Evolutionary conservation across 1,140 invertebrate species (phyloP), one percentile per base, ranked within the genome.

Genomic region (Platorchestia sp.): DNA sequence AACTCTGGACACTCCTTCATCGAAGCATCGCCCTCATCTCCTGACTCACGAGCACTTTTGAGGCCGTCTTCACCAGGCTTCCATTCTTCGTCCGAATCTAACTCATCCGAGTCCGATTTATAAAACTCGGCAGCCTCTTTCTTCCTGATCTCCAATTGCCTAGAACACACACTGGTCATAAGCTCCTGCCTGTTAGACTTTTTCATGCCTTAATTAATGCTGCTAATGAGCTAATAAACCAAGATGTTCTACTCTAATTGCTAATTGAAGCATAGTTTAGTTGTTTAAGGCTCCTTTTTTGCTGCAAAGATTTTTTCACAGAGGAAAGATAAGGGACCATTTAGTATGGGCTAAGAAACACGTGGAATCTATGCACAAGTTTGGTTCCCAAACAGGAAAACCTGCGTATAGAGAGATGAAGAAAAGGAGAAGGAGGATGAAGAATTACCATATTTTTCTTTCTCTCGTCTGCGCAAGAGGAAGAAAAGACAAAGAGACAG

Each of bases 61-160:
- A 22, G 14, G 27, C 27, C 27, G 27, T 43, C 5, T 89, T 40
- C 43, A 93, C 36, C 40, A 44, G 91, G 91, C 45, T 47, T 93
- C 91, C 91, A 93, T 93, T 93, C 91, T 6, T 93, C 91, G 44
- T 93, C 91, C 47, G 91, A 47, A 47, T 93, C 45, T 40, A 19
- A 10, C 41, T 44, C 91, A 40, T 93, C 91, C 5, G 91, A 93
- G 36, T 93, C 91, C 44, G 91, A 93, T 44, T 93, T 93, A 41
- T 93, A 93, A 45, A 93, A 93, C 45, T 93, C 91, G 40, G 40
- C 43, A 93, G 91, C 91, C 47, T 93, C 91, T 36, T 93, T 93
- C n/a, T 93, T 93, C 16, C 91, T 44, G 5, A 45, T 44, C 91
- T 93, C 91, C 43, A 93, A 45, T 47, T 93, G 91, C 91, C 91